phyloP scores from a whole-genome alignment of 2,888 invertebrate genomes.

The Cheilosia variabilis region DNA sequence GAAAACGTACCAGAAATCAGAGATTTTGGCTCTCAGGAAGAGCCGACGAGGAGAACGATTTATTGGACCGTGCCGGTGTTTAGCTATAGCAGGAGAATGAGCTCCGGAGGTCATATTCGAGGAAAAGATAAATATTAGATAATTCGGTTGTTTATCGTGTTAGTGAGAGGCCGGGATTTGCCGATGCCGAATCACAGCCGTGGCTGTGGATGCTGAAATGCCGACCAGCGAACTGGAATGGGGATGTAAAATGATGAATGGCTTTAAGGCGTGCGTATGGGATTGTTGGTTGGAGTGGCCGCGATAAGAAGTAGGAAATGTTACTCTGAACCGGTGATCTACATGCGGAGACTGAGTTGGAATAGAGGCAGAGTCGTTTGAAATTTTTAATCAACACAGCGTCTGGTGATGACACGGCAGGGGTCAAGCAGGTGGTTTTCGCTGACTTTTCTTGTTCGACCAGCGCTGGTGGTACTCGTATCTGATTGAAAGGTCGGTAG shows the following conservation, averaged over 20 bases:
- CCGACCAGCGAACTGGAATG: background rate
- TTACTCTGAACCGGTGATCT: conserved; percentile 14
- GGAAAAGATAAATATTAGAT: conserved; percentile 75
- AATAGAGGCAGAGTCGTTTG: background rate
- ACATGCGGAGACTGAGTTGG: background rate
- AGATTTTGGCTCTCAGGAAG: conserved; percentile 60
- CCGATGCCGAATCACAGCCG: too few species aligned
- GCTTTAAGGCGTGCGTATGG: conserved; percentile 65
- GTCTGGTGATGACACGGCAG: too few species aligned
- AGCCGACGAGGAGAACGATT: conserved; percentile 57
- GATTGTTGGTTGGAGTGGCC: conserved; percentile 20
- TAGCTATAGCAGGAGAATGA: conserved; percentile 35
- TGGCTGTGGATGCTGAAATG: too few species aligned
- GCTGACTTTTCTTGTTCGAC: too few species aligned
- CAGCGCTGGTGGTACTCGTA: too few species aligned
- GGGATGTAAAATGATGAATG: conserved; percentile 57
- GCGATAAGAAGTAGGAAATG: conserved; percentile 51
- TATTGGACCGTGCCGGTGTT: conserved; percentile 68
- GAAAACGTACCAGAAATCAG: conserved; percentile 64
- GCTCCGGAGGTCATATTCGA: conserved; percentile 71
- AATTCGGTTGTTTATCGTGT: conserved; percentile 73
- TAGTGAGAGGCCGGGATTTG: conserved; percentile 45
- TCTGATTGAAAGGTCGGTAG: too few species aligned
- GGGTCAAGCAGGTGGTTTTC: too few species aligned
- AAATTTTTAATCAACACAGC: background rate